phyloP scores from a whole-genome alignment of 2,113 vertebrate genomes.

The Pagrus major region DNA sequence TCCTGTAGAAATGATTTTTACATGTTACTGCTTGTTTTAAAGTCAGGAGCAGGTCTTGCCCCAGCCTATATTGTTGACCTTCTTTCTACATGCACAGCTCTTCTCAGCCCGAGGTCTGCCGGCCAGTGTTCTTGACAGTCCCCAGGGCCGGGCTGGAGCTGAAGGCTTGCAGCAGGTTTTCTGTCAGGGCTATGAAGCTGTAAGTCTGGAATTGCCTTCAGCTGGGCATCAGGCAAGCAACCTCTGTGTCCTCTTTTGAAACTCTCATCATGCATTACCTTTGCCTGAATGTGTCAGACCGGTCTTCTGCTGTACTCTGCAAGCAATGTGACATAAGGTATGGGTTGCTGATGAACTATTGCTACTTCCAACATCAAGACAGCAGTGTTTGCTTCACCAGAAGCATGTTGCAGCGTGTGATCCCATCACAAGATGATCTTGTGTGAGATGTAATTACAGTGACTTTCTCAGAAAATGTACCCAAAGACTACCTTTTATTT shows the following conservation, averaged over 20 bases:
- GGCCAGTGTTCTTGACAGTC: background rate
- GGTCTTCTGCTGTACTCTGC: background rate
- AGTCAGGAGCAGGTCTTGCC: background rate
- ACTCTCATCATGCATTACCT: background rate
- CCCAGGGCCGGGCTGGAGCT: background rate
- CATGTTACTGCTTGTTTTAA: background rate
- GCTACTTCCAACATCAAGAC: background rate
- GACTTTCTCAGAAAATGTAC: too few relatives aligned
- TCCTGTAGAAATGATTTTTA: too few relatives aligned
- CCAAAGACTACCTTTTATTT: too few relatives aligned
- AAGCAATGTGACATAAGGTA: background rate
- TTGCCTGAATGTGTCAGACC: background rate
- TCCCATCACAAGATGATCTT: too few relatives aligned
- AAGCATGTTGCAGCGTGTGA: too few relatives aligned
- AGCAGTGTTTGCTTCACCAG: background rate
- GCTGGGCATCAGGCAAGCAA: background rate
- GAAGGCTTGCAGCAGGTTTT: background rate
- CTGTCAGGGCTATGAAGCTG: background rate
- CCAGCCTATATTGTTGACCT: slow-evolving; percentile 2
- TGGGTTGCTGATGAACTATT: background rate
- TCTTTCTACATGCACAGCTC: background rate
- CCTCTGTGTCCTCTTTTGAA: background rate
- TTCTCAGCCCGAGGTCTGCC: background rate
- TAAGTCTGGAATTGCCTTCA: background rate
- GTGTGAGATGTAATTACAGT: too few relatives aligned